Evolutionary conservation across 2,888 invertebrate genomes (phyloP).

Genomic region (Dinocampus coccinellae): DNA sequence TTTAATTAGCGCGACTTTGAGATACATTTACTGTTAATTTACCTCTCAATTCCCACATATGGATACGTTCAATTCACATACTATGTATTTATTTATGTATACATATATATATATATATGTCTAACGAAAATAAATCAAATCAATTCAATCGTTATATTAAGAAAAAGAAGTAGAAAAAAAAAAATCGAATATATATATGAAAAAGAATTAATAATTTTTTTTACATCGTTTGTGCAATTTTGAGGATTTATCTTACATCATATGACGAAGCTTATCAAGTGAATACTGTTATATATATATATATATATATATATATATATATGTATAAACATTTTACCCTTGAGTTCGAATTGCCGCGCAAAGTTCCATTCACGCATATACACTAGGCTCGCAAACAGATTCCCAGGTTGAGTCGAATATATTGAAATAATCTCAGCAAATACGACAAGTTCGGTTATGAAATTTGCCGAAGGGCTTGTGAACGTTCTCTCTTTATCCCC

Average conservation of each 20-base stretch:
- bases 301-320: constrained; percentile 10
- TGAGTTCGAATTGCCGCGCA: constrained; percentile 48
- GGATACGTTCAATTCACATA: not conserved
- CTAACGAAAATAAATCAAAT: not conserved
- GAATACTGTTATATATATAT: constrained; percentile 2
- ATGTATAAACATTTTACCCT: constrained; percentile 27
- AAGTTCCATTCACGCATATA: constrained; percentile 69
- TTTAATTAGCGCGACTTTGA: constrained; percentile 61
- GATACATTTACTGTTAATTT: constrained; percentile 31
- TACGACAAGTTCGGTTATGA: constrained; percentile 70
- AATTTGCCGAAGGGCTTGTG: constrained; percentile 70
- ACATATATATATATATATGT: not conserved
- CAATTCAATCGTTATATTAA: not conserved
- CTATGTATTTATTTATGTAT: not conserved
- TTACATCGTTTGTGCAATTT: not conserved
- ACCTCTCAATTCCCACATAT: constrained; percentile 17
- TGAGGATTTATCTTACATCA: not conserved
- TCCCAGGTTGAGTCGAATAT: constrained; percentile 69
- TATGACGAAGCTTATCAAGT: not conserved
- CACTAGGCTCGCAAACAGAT: constrained; percentile 67
- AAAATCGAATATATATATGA: not conserved
- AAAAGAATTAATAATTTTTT: not conserved
- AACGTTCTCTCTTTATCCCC: constrained; percentile 57
- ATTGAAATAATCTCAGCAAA: constrained; percentile 70
- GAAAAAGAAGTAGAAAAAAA: not conserved